Evolutionary conservation across 1,140 invertebrate genomes (phyloP).

Genomic region (Drosophila watanabei): DNA sequence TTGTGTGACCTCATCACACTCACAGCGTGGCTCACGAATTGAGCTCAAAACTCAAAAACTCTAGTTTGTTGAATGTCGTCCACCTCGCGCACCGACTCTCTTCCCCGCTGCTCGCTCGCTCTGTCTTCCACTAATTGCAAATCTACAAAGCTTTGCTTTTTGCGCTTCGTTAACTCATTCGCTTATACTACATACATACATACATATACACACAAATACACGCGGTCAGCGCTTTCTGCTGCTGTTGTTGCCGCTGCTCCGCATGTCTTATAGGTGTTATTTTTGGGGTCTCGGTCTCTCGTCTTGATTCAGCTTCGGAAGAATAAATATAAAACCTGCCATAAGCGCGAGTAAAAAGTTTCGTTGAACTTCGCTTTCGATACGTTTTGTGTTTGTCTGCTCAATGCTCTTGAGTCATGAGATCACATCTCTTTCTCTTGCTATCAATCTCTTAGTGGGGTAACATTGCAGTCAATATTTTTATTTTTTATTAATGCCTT

Average conservation of each 20-base stretch:
- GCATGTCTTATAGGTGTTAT: constrained; percentile 41
- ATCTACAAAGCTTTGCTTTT: constrained; percentile 61
- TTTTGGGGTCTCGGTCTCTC: constrained; percentile 55
- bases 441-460: neutral
- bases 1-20: constrained; percentile 66
- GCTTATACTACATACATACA: constrained; percentile 26
- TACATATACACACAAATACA: constrained; percentile 7
- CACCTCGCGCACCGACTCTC: constrained; percentile 49
- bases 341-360: constrained; percentile 42
- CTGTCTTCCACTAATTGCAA: constrained; percentile 66
- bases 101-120: neutral
- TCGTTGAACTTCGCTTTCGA: constrained; percentile 68
- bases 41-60: constrained; percentile 39
- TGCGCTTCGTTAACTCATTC: constrained; percentile 60
- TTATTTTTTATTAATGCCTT: no score
- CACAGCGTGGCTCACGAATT: constrained; percentile 3
- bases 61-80: constrained; percentile 69
- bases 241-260: constrained; percentile 12
- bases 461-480: neutral
- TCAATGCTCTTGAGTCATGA: constrained; percentile 13
- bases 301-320: constrained; percentile 39
- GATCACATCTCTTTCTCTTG: neutral
- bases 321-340: constrained; percentile 54
- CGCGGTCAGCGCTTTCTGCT: constrained; percentile 41
- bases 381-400: constrained; percentile 10